A percentile compares a stretch with the other conserved stretches of the same genome.
phyloP scores from a whole-genome alignment of 1,140 invertebrate genomes.

The Belonocnema kinseyi region DNA sequence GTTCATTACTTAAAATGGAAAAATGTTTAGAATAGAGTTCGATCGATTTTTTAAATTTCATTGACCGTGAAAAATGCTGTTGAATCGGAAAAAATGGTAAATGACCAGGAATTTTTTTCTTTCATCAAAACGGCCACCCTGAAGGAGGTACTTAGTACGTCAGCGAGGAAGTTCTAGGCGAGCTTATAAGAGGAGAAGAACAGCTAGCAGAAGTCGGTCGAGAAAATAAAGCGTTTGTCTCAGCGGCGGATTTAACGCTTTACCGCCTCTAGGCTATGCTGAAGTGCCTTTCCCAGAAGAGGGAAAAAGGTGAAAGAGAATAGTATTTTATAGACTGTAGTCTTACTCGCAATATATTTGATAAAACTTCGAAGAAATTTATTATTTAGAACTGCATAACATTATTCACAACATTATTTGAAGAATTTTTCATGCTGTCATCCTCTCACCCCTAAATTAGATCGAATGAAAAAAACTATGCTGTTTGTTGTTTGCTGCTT shows the following conservation, averaged over 20 bases:
- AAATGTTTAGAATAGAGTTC: too few species aligned
- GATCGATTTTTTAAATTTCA: too few species aligned
- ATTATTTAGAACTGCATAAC: not conserved
- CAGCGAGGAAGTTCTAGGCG: constrained; percentile 5
- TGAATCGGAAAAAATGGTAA: too few species aligned
- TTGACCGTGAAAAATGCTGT: too few species aligned
- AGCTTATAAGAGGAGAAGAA: not conserved
- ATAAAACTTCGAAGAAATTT: constrained; percentile 6
- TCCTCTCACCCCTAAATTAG: too few species aligned
- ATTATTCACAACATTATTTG: not conserved
- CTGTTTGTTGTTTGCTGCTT: too few species aligned
- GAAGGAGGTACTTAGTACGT: too few species aligned
- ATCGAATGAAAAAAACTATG: too few species aligned
- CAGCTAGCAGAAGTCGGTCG: constrained; percentile 24
- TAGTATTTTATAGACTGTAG: constrained; percentile 5
- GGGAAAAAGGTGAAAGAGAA: constrained; percentile 14
- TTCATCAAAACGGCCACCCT: too few species aligned
- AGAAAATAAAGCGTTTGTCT: constrained; percentile 30
- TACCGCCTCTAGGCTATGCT: constrained; percentile 21
- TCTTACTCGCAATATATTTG: constrained; percentile 7
- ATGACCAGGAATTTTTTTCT: too few species aligned
- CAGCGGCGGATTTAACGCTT: constrained; percentile 27
- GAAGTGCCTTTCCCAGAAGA: constrained; percentile 12
- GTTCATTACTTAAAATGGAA: too few species aligned
- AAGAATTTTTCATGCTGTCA: too few species aligned